Percentiles rank a stretch among this genome's conserved stretches.
These are phyloP conservation scores for Halichoeres trimaculatus DNA, from an alignment of 2,113 vertebrate genomes.

Conservation along the genomic window DNA sequence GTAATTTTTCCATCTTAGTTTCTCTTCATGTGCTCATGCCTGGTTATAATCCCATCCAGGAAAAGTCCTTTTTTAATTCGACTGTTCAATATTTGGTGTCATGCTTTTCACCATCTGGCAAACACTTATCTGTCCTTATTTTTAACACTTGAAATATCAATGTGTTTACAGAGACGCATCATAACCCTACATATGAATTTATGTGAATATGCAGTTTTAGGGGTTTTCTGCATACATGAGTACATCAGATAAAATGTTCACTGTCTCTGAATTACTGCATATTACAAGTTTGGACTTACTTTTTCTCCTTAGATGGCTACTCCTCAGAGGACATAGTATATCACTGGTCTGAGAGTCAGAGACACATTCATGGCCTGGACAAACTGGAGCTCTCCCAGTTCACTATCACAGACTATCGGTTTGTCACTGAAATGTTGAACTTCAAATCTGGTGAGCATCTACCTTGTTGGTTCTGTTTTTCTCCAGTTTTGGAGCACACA, in stretches of 20 bases:
- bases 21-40: neutral
- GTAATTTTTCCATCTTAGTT: neutral
- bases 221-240: neutral
- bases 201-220: neutral
- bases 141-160: neutral
- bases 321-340: conserved; percentile 97
- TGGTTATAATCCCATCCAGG: neutral
- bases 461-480: neutral
- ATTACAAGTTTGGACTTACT: neutral
- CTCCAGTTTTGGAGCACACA: neutral
- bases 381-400: conserved; percentile 96
- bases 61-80: neutral
- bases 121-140: no score
- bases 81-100: neutral
- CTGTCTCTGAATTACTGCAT: neutral
- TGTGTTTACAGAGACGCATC: neutral
- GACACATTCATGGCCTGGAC: conserved; percentile 94
- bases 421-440: conserved; percentile 93
- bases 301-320: conserved; percentile 89
- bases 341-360: conserved; percentile 97
- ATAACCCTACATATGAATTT: neutral
- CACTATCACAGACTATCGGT: conserved; percentile 94
- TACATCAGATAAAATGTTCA: neutral
- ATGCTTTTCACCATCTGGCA: neutral
- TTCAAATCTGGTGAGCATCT: conserved; percentile 92